Conservation (phyloP, 2,888 invertebrate species). For the Drosophila nigricruria region DNA sequence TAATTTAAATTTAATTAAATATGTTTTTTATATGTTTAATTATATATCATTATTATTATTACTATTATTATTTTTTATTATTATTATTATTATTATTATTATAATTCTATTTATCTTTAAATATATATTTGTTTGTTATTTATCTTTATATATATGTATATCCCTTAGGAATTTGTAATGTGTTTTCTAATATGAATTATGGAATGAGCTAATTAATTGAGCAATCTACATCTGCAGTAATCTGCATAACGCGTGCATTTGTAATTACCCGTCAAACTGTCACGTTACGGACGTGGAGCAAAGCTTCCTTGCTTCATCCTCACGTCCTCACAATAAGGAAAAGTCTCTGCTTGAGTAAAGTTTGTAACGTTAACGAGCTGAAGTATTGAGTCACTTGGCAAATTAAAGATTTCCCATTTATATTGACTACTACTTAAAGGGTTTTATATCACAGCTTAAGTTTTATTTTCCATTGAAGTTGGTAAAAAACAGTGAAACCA, state of each 20-base stretch:
- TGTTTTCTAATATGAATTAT: not conserved
- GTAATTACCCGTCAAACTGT: slow-evolving; percentile 56
- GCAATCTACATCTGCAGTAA: slow-evolving; percentile 26
- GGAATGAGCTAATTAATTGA: slow-evolving; percentile 40
- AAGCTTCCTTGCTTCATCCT: not conserved
- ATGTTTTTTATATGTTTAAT: no score
- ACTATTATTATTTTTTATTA: no score
- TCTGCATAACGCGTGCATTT: slow-evolving; percentile 33
- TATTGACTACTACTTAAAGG: not conserved
- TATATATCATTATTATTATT: no score
- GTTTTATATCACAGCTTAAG: not conserved
- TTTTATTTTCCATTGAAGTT: not conserved
- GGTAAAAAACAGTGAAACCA: not conserved
- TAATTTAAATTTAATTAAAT: no score
- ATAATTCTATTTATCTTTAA: not conserved
- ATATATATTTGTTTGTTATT: not conserved
- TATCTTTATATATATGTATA: not conserved
- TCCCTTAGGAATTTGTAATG: no score
- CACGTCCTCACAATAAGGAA: not conserved
- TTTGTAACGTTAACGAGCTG: slow-evolving; percentile 6
- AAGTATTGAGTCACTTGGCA: not conserved
- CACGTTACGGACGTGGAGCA: slow-evolving; percentile 17
- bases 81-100: no score
- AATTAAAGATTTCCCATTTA: not conserved
- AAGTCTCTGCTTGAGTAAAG: not conserved